phyloP scores from a whole-genome alignment of 2,888 invertebrate species.

The Polyploca ridens region DNA sequence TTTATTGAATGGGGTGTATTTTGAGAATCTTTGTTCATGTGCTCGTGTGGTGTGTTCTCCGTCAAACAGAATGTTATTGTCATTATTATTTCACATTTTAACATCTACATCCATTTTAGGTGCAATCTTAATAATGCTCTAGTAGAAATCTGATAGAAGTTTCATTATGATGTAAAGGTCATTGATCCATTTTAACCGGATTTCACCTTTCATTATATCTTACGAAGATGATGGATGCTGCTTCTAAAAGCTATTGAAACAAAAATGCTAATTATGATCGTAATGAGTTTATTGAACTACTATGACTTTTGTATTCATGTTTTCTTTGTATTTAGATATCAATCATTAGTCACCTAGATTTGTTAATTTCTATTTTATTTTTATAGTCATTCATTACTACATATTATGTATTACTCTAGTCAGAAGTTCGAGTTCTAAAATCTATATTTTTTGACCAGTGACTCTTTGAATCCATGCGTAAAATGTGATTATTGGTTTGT shows the following conservation, averaged over 20 bases:
- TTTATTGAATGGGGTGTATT: conserved; percentile 24
- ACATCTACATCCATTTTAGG: neutral
- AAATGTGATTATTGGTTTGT: too few relatives aligned
- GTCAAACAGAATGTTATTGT: neutral
- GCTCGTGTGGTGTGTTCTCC: neutral
- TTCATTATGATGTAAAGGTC: too few relatives aligned
- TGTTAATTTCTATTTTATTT: too few relatives aligned
- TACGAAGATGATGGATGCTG: neutral
- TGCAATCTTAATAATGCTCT: neutral
- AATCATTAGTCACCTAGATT: too few relatives aligned
- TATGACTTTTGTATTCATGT: too few relatives aligned
- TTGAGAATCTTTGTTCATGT: conserved; percentile 9
- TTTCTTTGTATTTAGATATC: too few relatives aligned
- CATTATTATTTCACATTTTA: neutral
- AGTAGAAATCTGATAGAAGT: neutral
- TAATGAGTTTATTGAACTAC: neutral
- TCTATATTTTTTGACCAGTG: too few relatives aligned
- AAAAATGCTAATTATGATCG: neutral
- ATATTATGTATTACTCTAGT: too few relatives aligned
- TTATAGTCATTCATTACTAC: too few relatives aligned
- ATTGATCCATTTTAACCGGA: neutral
- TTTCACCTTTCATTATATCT: neutral
- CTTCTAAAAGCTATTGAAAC: neutral
- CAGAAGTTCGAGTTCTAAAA: too few relatives aligned
- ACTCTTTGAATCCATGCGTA: too few relatives aligned